phyloP scores from a whole-genome alignment of 2,797 vertebrate species.

The Phataginus tetradactyla region DNA sequence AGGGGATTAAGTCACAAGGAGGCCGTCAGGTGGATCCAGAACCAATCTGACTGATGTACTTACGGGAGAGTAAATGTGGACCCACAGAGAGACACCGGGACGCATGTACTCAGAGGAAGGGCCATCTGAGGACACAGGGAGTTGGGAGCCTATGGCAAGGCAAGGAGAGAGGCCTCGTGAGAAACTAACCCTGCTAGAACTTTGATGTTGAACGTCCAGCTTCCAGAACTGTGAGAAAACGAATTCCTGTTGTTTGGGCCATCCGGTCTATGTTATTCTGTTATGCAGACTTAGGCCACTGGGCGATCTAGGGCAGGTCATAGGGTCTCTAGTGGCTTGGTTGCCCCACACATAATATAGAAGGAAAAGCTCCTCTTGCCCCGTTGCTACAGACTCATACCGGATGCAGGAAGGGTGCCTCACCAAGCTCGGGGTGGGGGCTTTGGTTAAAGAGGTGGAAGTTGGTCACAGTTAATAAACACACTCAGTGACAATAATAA shows the following conservation, averaged over 20 bases:
- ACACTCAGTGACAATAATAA: fast-evolving
- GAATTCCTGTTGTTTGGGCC: fast-evolving
- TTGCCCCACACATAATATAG: not conserved
- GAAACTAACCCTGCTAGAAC: not conserved
- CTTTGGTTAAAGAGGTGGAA: too few species aligned
- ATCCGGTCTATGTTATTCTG: fast-evolving
- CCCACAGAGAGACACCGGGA: fast-evolving
- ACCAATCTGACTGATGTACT: not conserved
- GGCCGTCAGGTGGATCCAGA: fast-evolving
- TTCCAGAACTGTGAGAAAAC: fast-evolving
- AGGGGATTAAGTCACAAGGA: not conserved
- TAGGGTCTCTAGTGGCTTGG: not conserved
- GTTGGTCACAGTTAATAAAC: not conserved
- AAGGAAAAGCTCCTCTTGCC: not conserved
- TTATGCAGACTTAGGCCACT: fast-evolving
- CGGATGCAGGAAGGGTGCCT: fast-evolving
- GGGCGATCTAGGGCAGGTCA: not conserved
- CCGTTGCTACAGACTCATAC: fast-evolving
- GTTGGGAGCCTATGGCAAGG: not conserved
- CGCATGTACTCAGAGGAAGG: fast-evolving
- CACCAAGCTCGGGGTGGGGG: fast-evolving
- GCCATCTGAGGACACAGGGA: fast-evolving
- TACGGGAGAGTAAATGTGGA: not conserved
- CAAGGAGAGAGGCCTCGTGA: not conserved
- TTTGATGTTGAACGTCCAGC: not conserved